Conservation (phyloP, 2,797 vertebrate genomes). For the Pempheris klunzingeri region DNA sequence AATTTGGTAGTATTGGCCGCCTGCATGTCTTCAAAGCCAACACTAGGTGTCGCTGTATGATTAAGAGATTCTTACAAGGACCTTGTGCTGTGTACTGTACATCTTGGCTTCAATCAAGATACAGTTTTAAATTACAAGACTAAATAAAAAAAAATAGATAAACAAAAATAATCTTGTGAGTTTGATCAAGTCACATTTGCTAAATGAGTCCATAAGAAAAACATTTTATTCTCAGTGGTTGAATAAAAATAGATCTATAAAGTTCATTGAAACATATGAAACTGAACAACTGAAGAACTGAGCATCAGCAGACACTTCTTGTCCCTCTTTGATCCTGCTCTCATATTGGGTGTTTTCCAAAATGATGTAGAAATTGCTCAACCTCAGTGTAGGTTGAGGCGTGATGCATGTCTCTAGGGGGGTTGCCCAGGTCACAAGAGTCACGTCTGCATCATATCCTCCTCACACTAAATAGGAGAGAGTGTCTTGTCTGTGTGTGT, state of each 20-base stretch:
- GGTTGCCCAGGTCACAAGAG: slow-evolving; percentile 43
- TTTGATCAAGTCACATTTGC: neutral
- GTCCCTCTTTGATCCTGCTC: neutral
- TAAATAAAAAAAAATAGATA: neutral
- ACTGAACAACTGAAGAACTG: neutral
- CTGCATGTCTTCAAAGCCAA: slow-evolving; percentile 1
- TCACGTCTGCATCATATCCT: slow-evolving; percentile 67
- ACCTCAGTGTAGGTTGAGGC: neutral
- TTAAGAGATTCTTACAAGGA: neutral
- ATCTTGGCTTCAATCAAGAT: neutral
- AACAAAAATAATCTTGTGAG: no score
- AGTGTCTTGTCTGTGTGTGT: slow-evolving; percentile 21
- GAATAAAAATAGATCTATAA: neutral
- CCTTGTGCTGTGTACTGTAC: neutral
- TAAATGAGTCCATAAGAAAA: neutral
- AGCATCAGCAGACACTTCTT: neutral
- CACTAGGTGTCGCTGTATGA: slow-evolving; percentile 75
- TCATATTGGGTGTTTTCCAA: neutral
- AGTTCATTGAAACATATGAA: neutral
- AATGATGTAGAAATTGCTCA: neutral
- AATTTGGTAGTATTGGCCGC: neutral
- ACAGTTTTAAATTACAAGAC: no score
- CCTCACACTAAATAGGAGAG: slow-evolving; percentile 57
- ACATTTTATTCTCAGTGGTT: neutral
- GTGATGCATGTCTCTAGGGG: slow-evolving; percentile 52